Percentiles rank a stretch among this genome's conserved stretches.
Conservation (phyloP, 2,113 vertebrate genomes). For the Ardeotis arabs region DNA sequence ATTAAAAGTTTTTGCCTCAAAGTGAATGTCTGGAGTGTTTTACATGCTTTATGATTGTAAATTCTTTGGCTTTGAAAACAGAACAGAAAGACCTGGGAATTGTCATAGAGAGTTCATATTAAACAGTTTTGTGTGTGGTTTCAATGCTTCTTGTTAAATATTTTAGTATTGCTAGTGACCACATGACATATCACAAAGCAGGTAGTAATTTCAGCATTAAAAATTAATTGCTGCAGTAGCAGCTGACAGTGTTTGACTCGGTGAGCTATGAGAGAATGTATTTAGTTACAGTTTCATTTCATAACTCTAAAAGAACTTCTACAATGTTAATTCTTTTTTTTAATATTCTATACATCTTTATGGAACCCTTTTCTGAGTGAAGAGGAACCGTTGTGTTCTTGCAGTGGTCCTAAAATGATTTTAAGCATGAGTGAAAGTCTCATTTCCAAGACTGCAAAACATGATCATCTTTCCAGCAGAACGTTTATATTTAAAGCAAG, state of each 20-base stretch:
- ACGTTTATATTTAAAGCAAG: background rate
- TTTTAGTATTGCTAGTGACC: constrained; percentile 20
- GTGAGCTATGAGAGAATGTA: background rate
- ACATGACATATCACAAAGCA: background rate
- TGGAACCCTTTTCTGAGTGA: background rate
- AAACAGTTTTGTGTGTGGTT: background rate
- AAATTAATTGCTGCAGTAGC: constrained; percentile 37
- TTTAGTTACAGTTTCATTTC: background rate
- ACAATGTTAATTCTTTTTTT: background rate
- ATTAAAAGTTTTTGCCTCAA: background rate
- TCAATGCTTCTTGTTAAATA: constrained; percentile 46
- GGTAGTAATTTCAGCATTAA: constrained; percentile 56
- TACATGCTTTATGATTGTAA: background rate
- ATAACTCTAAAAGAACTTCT: background rate
- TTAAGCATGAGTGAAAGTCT: background rate
- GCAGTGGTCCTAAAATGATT: background rate
- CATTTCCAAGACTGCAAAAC: background rate
- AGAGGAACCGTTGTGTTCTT: background rate
- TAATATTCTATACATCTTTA: background rate
- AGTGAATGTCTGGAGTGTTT: background rate
- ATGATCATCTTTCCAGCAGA: background rate
- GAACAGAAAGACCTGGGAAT: background rate
- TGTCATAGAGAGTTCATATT: background rate
- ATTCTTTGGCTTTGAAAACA: background rate
- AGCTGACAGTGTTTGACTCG: background rate